Base-by-base conservation (phyloP, 2,797 vertebrate genomes). In the Cyclura pinguis region DNA sequence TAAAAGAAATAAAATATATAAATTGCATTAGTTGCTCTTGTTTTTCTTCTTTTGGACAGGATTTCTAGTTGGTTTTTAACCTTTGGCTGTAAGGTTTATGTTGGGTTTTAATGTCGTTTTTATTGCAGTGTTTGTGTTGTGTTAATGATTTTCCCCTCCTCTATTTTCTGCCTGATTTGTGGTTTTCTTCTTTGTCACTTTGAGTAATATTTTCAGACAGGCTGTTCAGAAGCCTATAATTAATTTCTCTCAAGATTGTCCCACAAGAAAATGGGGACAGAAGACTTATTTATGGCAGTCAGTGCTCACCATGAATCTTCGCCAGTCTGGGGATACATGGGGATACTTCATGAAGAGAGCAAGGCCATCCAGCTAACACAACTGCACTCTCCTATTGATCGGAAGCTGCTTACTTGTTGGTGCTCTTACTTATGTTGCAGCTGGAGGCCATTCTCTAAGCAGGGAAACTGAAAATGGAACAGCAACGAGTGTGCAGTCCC, bases 391-490 rank as follows among this genome's bases (percentile, higher is more conserved):
- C 64, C 24, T 64, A 29, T 76, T 64, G 57, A 82, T 76, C 42
- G 22, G 38, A 38, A 78, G 78, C 38, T 50, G 78, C 67, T 86
- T 82, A 62, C 74, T 69, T 76, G 14, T 81, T 73, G 67, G 35
- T 27, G 24, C 32, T 12, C 35, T 81, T 59, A 13, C 35, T 86
- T 78, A 55, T 57, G 83, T 80, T 47, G 29, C 55, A 35, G 24
- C 55, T 81, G 38, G 55, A 86, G 69, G 67, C 32, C 8, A 27
- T 80, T 52, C 64, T 74, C 20, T 86, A 81, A 81, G 22, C 8
- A 52, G n/a, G 18, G 50, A 87, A 90, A 76, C 32, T 55, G 78
- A 83, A 83, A 90, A 87, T 76, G 35, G 52, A 73, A 62, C 78
- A 81, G 24, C 35, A 74, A 72, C 18, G 29, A 42, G 14, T 62